Percentiles rank a stretch among this genome's conserved stretches.
Evolutionary conservation across 2,888 invertebrate genomes (phyloP).

Genomic region (Aphidoletes aphidimyza): DNA sequence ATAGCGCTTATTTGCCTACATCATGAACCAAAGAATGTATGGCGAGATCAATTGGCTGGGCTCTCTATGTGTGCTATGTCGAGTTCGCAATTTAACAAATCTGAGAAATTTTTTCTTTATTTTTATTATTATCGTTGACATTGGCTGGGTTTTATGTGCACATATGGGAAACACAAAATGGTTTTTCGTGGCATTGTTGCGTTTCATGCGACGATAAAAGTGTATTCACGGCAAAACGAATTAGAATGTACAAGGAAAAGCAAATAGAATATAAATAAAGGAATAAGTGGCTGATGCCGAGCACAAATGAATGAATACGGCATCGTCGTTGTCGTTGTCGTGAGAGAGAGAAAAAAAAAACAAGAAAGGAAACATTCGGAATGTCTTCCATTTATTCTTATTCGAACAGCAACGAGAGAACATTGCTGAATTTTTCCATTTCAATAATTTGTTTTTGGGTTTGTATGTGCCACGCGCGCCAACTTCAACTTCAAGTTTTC

Average conservation of each 20-base stretch:
- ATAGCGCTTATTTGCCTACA: not conserved
- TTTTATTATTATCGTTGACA: conserved; percentile 29
- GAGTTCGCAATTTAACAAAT: conserved; percentile 2
- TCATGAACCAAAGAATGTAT: not conserved
- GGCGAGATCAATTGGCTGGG: not conserved
- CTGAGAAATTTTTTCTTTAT: conserved; percentile 3
- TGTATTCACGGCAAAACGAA: not conserved
- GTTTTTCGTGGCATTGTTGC: conserved; percentile 25
- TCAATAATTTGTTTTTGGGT: not conserved
- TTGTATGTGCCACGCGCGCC: not conserved
- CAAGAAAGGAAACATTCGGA: not conserved
- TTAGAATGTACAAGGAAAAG: conserved; percentile 2
- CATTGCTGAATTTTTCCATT: not conserved
- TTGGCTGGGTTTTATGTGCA: conserved; percentile 4
- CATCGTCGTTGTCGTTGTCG: not conserved
- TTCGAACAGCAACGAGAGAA: not conserved
- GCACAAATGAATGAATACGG: too few relatives aligned
- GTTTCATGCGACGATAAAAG: conserved; percentile 37
- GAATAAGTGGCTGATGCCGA: conserved; percentile 15
- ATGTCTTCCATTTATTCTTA: not conserved
- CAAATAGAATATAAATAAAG: conserved; percentile 21
- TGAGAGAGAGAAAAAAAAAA: not conserved
- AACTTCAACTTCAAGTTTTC: not conserved
- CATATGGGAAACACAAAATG: conserved; percentile 15
- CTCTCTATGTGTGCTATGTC: too few relatives aligned